phyloP scores from a whole-genome alignment of 1,140 invertebrate genomes.

The Calycopis cecrops region DNA sequence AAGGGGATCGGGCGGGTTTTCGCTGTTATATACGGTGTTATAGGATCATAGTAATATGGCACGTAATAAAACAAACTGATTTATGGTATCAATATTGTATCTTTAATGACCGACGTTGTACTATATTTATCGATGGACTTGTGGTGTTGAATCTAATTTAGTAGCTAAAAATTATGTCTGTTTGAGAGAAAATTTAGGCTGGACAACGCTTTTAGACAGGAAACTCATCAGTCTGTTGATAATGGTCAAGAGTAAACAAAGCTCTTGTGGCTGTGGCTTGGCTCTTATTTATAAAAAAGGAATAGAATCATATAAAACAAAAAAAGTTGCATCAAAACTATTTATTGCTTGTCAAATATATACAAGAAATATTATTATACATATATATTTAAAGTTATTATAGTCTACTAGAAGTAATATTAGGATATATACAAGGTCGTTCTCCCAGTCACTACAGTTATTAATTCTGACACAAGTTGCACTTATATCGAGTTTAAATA shows the following conservation, averaged over 20 bases:
- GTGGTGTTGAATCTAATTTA: no score
- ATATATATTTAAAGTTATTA: slow-evolving; percentile 9
- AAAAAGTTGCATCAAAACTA: neutral
- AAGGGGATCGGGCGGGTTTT: neutral
- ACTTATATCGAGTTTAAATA: neutral
- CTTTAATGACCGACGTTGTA: no score
- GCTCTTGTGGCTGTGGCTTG: no score
- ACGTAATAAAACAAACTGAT: neutral
- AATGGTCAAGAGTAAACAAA: no score
- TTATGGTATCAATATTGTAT: no score
- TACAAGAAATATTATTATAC: neutral
- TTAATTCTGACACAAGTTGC: slow-evolving; percentile 1
- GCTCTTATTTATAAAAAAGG: no score
- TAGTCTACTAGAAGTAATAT: slow-evolving; percentile 9
- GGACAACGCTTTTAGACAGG: no score
- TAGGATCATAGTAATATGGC: neutral
- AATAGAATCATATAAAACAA: no score
- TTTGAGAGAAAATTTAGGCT: no score
- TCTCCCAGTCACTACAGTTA: slow-evolving; percentile 1
- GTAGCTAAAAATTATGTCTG: no score
- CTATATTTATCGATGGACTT: no score
- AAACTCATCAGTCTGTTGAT: no score
- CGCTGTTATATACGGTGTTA: slow-evolving; percentile 1
- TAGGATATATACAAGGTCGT: slow-evolving; percentile 10
- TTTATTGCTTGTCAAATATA: slow-evolving; percentile 1